A percentile compares a stretch with the other conserved stretches of the same genome.
These are phyloP conservation scores for Hymenopus coronatus DNA, from an alignment of 2,888 invertebrate species.

Conservation along the genomic window DNA sequence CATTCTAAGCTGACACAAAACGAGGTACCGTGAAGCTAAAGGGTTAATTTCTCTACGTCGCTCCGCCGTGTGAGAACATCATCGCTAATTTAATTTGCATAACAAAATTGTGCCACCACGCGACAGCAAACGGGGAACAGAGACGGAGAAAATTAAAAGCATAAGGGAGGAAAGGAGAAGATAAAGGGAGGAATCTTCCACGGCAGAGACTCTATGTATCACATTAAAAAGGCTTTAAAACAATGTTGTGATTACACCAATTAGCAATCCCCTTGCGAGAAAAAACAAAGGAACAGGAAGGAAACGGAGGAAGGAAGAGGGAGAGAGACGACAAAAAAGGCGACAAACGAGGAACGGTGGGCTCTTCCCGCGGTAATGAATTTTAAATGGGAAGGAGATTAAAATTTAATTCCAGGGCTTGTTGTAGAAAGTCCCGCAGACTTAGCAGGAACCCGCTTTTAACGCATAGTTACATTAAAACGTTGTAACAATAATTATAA, in stretches of 20 bases:
- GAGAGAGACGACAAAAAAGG: slow-evolving; percentile 11
- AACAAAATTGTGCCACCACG: slow-evolving; percentile 25
- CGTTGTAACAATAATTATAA: slow-evolving; percentile 11
- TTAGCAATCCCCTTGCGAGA: slow-evolving; percentile 16
- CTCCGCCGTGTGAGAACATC: slow-evolving; percentile 23
- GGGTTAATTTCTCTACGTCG: slow-evolving; percentile 29
- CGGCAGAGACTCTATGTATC: neutral
- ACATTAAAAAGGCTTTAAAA: slow-evolving; percentile 24
- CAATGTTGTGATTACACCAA: slow-evolving; percentile 30
- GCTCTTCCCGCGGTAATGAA: slow-evolving; percentile 25
- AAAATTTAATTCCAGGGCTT: slow-evolving; percentile 23
- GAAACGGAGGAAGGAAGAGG: slow-evolving; percentile 15
- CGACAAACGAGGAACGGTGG: slow-evolving; percentile 21
- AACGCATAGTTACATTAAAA: slow-evolving; percentile 6
- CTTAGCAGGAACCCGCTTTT: neutral
- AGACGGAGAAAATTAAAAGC: slow-evolving; percentile 32
- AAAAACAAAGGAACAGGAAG: slow-evolving; percentile 21
- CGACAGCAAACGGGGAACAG: neutral
- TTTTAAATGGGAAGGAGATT: slow-evolving; percentile 28
- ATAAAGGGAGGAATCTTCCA: slow-evolving; percentile 14
- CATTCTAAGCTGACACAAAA: neutral
- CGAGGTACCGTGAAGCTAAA: slow-evolving; percentile 23
- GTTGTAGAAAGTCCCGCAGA: neutral
- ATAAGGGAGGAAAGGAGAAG: slow-evolving; percentile 26
- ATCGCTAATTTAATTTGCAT: slow-evolving; percentile 36